Percentiles rank a stretch among this genome's conserved stretches.
These are phyloP conservation scores for Esox masquinongy DNA, from an alignment of 2,797 vertebrate species.

Conservation along the genomic window DNA sequence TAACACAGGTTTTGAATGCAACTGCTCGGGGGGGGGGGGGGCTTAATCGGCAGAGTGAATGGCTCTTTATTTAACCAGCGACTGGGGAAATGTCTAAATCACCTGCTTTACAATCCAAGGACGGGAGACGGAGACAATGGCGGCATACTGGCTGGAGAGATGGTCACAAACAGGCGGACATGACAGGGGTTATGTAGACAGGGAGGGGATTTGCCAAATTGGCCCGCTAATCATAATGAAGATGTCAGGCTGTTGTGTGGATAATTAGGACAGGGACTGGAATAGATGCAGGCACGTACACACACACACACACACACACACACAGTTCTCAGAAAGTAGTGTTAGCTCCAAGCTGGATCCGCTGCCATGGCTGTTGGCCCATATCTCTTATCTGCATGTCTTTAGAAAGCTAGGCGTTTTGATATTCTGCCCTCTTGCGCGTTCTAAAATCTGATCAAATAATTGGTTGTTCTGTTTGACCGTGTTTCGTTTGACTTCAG, in stretches of 20 bases:
- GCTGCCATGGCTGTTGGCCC: not conserved
- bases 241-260: not conserved
- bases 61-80: conserved; percentile 64
- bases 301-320: conserved; percentile 14
- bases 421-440: not conserved
- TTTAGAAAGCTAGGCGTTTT: not conserved
- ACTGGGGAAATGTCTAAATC: conserved; percentile 43
- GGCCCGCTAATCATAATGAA: conserved; percentile 35
- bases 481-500: conserved; percentile 56
- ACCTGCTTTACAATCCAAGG: conserved; percentile 52
- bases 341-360: not conserved
- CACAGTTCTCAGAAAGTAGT: not conserved
- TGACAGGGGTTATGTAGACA: conserved; percentile 40
- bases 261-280: not conserved
- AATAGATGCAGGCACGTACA: not conserved
- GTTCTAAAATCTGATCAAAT: conserved; percentile 58
- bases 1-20: conserved; percentile 52
- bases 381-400: not conserved
- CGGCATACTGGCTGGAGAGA: not conserved
- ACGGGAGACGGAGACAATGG: conserved; percentile 8
- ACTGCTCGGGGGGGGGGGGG: conserved; percentile 42
- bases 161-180: conserved; percentile 39
- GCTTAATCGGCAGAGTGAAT: conserved; percentile 70
- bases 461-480: conserved; percentile 45
- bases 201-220: conserved; percentile 44